Evolutionary conservation across 2,888 invertebrate species (phyloP).

Genomic region (Fragum fragum): DNA sequence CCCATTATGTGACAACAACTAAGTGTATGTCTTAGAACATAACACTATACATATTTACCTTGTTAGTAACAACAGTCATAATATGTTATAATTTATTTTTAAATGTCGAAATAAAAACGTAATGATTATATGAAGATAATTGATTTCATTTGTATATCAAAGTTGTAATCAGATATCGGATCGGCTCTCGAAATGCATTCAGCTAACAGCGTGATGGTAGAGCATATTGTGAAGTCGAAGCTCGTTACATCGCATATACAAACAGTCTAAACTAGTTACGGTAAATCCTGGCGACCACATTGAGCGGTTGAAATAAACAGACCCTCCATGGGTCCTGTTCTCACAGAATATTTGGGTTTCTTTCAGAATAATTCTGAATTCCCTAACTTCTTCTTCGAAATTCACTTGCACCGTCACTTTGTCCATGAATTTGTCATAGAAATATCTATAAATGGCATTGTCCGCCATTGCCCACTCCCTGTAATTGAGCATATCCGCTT

Average conservation of each 20-base stretch:
- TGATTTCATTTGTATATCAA: too few relatives aligned
- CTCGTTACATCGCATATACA: slow-evolving; percentile 56
- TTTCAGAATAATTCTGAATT: slow-evolving; percentile 58
- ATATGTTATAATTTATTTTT: too few relatives aligned
- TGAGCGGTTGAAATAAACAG: not conserved
- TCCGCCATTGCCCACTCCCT: slow-evolving; percentile 78
- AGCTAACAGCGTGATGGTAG: slow-evolving; percentile 23
- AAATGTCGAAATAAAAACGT: too few relatives aligned
- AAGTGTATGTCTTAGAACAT: too few relatives aligned
- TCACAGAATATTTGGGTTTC: slow-evolving; percentile 59
- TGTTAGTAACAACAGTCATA: too few relatives aligned
- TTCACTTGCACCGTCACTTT: slow-evolving; percentile 54
- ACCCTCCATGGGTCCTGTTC: not conserved
- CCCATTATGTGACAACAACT: too few relatives aligned
- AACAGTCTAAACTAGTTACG: slow-evolving; percentile 59
- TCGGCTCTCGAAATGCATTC: too few relatives aligned
- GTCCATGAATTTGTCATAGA: slow-evolving; percentile 70
- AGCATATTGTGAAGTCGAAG: slow-evolving; percentile 53
- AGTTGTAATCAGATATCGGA: too few relatives aligned
- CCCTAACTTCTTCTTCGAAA: slow-evolving; percentile 60
- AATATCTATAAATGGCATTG: slow-evolving; percentile 76
- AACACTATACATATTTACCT: too few relatives aligned
- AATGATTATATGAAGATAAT: too few relatives aligned
- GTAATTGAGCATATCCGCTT: slow-evolving; percentile 54
- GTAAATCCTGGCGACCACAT: slow-evolving; percentile 60